A percentile compares a stretch with the other conserved stretches of the same genome.
Conservation (phyloP, 2,113 vertebrate species). For the Pagrus major region DNA sequence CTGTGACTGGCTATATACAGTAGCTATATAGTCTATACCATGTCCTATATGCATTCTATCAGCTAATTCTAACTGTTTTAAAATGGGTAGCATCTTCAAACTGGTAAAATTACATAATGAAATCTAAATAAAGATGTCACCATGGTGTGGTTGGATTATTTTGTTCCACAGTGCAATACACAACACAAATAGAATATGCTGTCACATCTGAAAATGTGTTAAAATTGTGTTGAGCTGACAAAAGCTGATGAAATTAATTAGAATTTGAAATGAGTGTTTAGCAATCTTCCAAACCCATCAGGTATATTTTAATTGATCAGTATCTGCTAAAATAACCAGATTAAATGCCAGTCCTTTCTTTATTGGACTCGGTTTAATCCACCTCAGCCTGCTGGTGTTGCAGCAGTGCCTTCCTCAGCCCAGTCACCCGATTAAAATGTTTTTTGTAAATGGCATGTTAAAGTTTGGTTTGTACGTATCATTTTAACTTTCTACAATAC, state of each 20-base stretch:
- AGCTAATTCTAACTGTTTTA: neutral
- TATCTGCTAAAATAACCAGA: neutral
- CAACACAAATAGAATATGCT: neutral
- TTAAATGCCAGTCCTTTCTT: neutral
- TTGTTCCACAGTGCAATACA: neutral
- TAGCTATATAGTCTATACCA: neutral
- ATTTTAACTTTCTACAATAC: no score
- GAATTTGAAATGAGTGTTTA: neutral
- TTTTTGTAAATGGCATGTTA: no score
- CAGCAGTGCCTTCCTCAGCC: no score
- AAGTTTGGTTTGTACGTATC: no score
- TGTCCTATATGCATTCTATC: neutral
- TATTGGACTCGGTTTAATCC: no score
- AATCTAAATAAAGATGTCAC: neutral
- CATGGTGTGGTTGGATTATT: neutral
- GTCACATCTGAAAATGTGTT: neutral
- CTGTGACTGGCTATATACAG: slow-evolving; percentile 6
- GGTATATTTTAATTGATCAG: neutral
- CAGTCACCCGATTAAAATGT: no score
- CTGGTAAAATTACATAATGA: neutral
- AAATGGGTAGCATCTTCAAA: neutral
- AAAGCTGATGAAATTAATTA: neutral
- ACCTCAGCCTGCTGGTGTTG: no score
- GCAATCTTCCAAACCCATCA: neutral
- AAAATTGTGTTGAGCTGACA: neutral